phyloP scores from a whole-genome alignment of 2,113 vertebrate species.

The Pluvianellus socialis region DNA sequence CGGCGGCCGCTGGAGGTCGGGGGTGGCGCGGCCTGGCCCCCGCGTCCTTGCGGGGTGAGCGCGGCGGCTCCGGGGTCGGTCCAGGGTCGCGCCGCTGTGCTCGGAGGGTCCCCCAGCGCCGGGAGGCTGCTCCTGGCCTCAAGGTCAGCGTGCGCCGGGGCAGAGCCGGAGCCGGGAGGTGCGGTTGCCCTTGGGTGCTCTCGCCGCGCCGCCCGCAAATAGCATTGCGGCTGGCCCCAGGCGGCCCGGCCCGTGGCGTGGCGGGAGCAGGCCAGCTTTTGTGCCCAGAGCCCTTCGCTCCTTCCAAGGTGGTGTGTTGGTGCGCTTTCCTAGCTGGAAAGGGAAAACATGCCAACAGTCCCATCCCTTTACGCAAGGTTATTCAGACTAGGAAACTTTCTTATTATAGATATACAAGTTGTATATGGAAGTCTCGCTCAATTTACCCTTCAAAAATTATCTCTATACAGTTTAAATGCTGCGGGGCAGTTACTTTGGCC shows the following conservation, averaged over 20 bases:
- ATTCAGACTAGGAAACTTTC: rapidly evolving
- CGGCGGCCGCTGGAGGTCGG: too few species aligned
- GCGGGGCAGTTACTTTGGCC: rapidly evolving
- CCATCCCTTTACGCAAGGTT: rapidly evolving
- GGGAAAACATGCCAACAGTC: rapidly evolving
- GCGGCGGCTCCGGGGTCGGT: too few species aligned
- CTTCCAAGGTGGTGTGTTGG: rapidly evolving
- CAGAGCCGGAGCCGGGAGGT: rapidly evolving
- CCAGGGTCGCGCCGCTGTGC: too few species aligned
- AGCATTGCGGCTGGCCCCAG: neutral
- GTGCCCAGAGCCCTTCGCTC: too few species aligned
- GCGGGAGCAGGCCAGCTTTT: rapidly evolving
- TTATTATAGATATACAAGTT: rapidly evolving
- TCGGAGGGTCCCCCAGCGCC: too few species aligned
- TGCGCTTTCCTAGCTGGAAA: rapidly evolving
- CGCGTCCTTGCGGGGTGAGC: neutral
- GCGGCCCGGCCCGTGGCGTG: too few species aligned
- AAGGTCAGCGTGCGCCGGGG: neutral
- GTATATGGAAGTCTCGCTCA: rapidly evolving
- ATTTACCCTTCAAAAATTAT: rapidly evolving
- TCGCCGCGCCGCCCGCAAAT: rapidly evolving
- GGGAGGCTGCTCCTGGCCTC: too few species aligned
- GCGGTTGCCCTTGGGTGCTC: neutral
- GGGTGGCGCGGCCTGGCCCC: too few species aligned
- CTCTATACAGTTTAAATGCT: rapidly evolving